Conservation (phyloP, 2,888 invertebrate species). For the Watsonalla binaria region DNA sequence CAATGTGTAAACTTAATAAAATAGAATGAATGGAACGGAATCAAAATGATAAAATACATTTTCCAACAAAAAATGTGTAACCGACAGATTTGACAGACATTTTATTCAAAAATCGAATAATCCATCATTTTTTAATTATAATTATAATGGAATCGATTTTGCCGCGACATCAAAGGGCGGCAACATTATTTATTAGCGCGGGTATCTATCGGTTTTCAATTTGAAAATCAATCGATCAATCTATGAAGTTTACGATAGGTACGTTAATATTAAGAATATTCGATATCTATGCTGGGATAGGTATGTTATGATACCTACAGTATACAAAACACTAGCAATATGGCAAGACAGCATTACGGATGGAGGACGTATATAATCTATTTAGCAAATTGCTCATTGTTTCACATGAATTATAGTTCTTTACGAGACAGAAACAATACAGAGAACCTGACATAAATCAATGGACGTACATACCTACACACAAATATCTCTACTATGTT, state of each 20-base stretch:
- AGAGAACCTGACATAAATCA: constrained; percentile 68
- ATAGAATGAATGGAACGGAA: constrained; percentile 18
- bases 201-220: not conserved
- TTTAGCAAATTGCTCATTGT: constrained; percentile 77
- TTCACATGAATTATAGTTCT: constrained; percentile 67
- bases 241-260: constrained; percentile 4
- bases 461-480: constrained; percentile 57
- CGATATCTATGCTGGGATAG: constrained; percentile 30
- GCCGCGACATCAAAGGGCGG: too few relatives aligned
- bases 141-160: not conserved
- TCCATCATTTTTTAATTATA: not conserved
- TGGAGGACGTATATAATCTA: constrained; percentile 75
- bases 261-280: constrained; percentile 19
- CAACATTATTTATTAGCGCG: too few relatives aligned
- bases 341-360: constrained; percentile 76
- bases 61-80: constrained; percentile 3
- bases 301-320: constrained; percentile 56
- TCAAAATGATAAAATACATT: constrained; percentile 16
- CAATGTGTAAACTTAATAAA: constrained; percentile 37
- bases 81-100: not conserved
- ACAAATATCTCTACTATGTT: constrained; percentile 55
- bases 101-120: not conserved
- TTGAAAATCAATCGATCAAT: not conserved
- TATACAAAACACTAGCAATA: constrained; percentile 69
- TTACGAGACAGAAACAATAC: constrained; percentile 74